Conservation (phyloP, 53 echinoderm and acorn worm species). For the Echinarachnius parma region DNA sequence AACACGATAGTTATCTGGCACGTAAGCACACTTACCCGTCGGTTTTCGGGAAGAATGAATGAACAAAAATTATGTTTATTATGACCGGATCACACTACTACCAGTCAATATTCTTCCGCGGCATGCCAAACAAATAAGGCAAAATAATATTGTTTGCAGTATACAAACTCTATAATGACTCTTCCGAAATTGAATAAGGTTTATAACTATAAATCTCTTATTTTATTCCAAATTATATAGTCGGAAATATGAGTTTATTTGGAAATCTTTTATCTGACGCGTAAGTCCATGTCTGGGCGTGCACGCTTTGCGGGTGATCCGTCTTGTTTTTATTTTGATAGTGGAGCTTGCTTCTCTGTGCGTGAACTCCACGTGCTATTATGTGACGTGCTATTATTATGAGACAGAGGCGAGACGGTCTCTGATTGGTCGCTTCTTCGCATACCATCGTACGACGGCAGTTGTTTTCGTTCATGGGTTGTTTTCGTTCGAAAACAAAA, state of each 20-base stretch:
- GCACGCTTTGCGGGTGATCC: constrained; percentile 13
- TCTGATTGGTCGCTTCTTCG: not conserved
- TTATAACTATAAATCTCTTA: too few relatives aligned
- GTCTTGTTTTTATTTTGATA: constrained; percentile 30
- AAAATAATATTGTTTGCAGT: too few relatives aligned
- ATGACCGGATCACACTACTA: constrained; percentile 15
- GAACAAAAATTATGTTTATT: constrained; percentile 37
- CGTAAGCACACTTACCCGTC: not conserved
- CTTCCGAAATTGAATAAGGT: too few relatives aligned
- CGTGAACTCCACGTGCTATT: constrained; percentile 24
- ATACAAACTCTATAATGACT: too few relatives aligned
- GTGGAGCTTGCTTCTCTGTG: not conserved
- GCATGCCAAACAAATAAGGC: not conserved
- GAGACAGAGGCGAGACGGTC: not conserved
- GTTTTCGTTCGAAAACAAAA: too few relatives aligned
- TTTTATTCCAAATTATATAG: not conserved
- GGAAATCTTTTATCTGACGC: not conserved
- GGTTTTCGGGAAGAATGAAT: constrained; percentile 13
- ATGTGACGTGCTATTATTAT: not conserved
- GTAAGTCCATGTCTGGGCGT: constrained; percentile 23
- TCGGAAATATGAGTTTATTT: not conserved
- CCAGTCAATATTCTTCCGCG: constrained; percentile 10
- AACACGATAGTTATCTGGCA: too few relatives aligned
- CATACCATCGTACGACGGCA: too few relatives aligned
- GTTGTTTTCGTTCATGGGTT: too few relatives aligned